phyloP scores from a whole-genome alignment of 2,888 invertebrate genomes.

The Esperia sulphurella region DNA sequence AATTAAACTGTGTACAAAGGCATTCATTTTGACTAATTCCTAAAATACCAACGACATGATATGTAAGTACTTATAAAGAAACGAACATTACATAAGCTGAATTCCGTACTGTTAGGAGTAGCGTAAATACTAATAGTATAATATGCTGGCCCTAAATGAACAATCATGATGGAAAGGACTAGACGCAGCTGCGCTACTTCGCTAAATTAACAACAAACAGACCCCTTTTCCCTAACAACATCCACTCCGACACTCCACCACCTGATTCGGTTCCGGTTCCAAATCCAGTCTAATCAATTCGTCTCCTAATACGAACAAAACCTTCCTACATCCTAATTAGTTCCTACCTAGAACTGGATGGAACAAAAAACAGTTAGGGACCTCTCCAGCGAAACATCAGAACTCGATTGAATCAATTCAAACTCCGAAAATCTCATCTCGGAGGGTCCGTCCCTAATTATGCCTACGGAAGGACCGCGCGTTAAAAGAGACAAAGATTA shows the following conservation, averaged over 20 bases:
- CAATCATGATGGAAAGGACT: neutral
- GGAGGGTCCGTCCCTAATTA: constrained; percentile 74
- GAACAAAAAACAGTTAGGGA: constrained; percentile 26
- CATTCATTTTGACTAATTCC: no score
- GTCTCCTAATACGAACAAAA: constrained; percentile 18
- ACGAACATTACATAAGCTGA: no score
- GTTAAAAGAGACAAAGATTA: constrained; percentile 56
- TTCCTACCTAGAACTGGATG: constrained; percentile 46
- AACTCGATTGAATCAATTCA: constrained; percentile 76
- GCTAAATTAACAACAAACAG: neutral
- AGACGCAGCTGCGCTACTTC: constrained; percentile 24
- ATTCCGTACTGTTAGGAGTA: no score
- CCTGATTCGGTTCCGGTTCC: constrained; percentile 3
- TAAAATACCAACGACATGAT: no score
- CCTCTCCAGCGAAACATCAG: constrained; percentile 63
- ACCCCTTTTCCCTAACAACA: neutral
- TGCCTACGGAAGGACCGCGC: constrained; percentile 67
- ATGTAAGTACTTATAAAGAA: no score
- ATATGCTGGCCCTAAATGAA: no score
- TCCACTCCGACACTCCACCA: neutral
- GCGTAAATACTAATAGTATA: no score
- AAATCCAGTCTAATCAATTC: constrained; percentile 18
- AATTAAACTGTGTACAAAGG: no score
- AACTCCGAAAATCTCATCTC: constrained; percentile 72
- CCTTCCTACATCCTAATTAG: constrained; percentile 45